phyloP scores from a whole-genome alignment of 1,140 invertebrate species.

The Ceratina australensis region DNA sequence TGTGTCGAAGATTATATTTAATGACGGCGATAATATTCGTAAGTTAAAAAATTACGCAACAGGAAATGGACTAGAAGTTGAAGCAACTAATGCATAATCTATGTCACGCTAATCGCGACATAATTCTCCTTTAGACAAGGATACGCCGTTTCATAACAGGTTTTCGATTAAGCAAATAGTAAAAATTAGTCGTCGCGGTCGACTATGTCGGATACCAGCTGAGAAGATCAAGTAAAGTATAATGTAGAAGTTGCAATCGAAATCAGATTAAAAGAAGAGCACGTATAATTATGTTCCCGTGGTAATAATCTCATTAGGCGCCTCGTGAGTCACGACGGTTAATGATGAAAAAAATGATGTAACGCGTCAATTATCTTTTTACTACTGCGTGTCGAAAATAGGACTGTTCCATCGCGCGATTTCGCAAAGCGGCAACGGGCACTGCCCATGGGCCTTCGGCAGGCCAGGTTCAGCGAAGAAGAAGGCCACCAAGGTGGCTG shows the following conservation, averaged over 20 bases:
- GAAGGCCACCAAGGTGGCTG: conserved; percentile 83
- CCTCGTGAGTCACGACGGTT: too few relatives aligned
- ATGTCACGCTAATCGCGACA: not conserved
- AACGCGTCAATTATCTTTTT: not conserved
- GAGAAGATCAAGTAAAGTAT: too few relatives aligned
- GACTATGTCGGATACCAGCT: not conserved
- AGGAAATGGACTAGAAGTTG: not conserved
- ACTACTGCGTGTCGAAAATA: conserved; percentile 57
- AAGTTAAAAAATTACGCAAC: not conserved
- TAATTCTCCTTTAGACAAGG: not conserved
- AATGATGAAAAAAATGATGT: not conserved
- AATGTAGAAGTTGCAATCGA: too few relatives aligned
- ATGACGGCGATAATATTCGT: not conserved
- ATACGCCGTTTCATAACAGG: not conserved
- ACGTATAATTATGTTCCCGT: not conserved
- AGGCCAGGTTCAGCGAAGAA: conserved; percentile 81
- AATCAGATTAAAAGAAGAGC: too few relatives aligned
- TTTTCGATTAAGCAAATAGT: not conserved
- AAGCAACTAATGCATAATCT: not conserved
- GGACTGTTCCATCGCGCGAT: conserved; percentile 87
- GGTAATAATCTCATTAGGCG: not conserved
- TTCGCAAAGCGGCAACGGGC: conserved; percentile 88
- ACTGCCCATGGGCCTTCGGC: conserved; percentile 88
- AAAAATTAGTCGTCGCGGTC: not conserved
- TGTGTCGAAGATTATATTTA: too few relatives aligned